Evolutionary conservation across 2,888 invertebrate genomes (phyloP).

Genomic region (Cheilosia urbana): DNA sequence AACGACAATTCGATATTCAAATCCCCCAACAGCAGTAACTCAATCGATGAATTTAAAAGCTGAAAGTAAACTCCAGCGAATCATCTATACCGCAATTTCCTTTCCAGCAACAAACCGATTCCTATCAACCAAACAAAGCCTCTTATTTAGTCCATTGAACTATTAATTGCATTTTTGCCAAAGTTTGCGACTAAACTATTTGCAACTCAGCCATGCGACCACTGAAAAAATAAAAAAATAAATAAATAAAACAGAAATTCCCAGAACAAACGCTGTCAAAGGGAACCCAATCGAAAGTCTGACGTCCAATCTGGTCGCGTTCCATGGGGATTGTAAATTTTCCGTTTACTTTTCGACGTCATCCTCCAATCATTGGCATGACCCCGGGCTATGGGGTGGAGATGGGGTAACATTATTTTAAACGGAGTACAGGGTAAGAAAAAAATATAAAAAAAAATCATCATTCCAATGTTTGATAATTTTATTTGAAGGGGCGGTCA

Average conservation of each 20-base stretch:
- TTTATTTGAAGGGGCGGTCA: slow-evolving; percentile 60
- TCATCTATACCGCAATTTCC: too few species aligned
- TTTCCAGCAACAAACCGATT: too few species aligned
- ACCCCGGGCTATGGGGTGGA: slow-evolving; percentile 6
- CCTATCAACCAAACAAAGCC: slow-evolving; percentile 15
- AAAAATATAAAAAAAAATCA: slow-evolving; percentile 6
- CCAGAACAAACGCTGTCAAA: slow-evolving; percentile 26
- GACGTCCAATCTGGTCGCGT: slow-evolving; percentile 42
- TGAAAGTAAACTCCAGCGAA: too few species aligned
- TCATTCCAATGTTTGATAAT: slow-evolving; percentile 44
- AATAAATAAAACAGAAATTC: neutral
- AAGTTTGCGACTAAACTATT: slow-evolving; percentile 22
- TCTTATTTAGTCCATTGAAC: slow-evolving; percentile 50
- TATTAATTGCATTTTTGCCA: slow-evolving; percentile 60
- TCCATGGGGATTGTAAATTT: slow-evolving; percentile 23
- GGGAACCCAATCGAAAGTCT: slow-evolving; percentile 52
- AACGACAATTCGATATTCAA: too few species aligned
- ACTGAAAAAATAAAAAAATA: slow-evolving; percentile 1
- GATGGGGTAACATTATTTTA: slow-evolving; percentile 24
- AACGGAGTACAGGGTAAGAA: neutral
- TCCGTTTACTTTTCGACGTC: slow-evolving; percentile 21
- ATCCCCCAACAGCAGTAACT: too few species aligned
- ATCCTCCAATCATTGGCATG: slow-evolving; percentile 56
- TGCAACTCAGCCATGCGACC: slow-evolving; percentile 20
- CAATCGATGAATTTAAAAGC: too few species aligned